phyloP scores from a whole-genome alignment of 1,140 invertebrate species.

The Drosophila seguyi region DNA sequence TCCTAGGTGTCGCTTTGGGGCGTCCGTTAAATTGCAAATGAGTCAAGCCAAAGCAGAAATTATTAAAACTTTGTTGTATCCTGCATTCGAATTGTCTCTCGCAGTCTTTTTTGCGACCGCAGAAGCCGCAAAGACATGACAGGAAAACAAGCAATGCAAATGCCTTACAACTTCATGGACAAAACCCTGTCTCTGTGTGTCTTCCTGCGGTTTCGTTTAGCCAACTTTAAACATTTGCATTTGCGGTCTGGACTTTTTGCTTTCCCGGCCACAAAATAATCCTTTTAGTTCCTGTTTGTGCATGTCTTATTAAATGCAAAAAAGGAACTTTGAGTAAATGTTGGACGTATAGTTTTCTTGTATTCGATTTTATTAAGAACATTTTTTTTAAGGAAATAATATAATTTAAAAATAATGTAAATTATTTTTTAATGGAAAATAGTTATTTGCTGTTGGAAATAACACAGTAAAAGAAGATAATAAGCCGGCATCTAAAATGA shows the following conservation, averaged over 20 bases:
- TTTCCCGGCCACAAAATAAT: constrained; percentile 53
- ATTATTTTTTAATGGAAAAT: not conserved
- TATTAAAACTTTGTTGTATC: not conserved
- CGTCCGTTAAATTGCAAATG: constrained; percentile 38
- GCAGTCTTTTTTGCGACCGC: constrained; percentile 27
- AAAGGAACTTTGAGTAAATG: not conserved
- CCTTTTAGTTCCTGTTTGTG: constrained; percentile 41
- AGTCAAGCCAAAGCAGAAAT: not conserved
- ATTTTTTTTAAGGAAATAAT: not conserved
- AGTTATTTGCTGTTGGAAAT: not conserved
- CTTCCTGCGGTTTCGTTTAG: constrained; percentile 30
- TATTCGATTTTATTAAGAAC: not conserved
- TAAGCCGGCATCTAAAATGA: not conserved
- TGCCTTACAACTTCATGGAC: constrained; percentile 25
- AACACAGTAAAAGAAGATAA: not conserved
- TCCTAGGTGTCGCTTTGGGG: constrained; percentile 37
- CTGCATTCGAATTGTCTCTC: not conserved
- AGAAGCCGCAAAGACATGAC: constrained; percentile 30
- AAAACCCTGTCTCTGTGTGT: not conserved
- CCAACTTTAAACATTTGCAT: constrained; percentile 67
- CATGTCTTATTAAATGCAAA: constrained; percentile 26
- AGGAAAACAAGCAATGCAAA: constrained; percentile 42
- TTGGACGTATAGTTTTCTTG: not conserved
- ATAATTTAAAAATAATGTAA: too few species aligned
- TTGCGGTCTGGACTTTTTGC: constrained; percentile 52